Percentiles rank a stretch among this genome's conserved stretches.
Evolutionary conservation across 2,113 vertebrate genomes (phyloP).

Genomic region (Aleadryas rufinucha): DNA sequence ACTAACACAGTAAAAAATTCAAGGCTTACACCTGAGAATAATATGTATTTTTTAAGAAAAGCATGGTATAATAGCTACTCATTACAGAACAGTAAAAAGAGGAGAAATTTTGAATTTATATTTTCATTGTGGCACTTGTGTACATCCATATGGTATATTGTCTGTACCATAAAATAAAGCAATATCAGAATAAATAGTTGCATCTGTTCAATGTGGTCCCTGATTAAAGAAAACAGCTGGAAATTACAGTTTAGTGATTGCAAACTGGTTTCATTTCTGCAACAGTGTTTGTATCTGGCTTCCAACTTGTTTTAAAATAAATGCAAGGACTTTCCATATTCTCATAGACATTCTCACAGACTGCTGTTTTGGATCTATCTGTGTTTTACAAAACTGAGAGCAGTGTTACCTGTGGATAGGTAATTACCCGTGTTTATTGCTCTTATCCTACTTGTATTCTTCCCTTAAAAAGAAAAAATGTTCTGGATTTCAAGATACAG

Average conservation of each 20-base stretch:
- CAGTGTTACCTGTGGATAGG: not conserved
- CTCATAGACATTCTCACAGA: not conserved
- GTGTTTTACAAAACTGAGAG: not conserved
- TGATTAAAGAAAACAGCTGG: not conserved
- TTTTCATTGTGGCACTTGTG: not conserved
- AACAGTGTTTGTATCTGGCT: not conserved
- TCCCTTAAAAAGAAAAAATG: not conserved
- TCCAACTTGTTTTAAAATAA: not conserved
- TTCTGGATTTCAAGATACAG: not conserved
- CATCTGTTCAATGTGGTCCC: not conserved
- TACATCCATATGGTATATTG: not conserved
- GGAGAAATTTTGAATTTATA: not conserved
- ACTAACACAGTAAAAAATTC: not conserved
- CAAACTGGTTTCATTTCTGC: not conserved
- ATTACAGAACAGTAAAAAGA: not conserved
- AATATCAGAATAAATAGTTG: not conserved
- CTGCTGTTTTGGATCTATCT: not conserved
- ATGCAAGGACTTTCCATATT: not conserved
- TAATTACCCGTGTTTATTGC: not conserved
- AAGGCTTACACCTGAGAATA: not conserved
- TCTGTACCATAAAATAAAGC: not conserved
- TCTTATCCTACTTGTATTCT: not conserved
- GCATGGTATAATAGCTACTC: not conserved
- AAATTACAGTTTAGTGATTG: not conserved
- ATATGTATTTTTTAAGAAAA: not conserved